Percentiles rank a stretch among this genome's conserved stretches.
These are phyloP conservation scores for Kobus ellipsiprymnus DNA, from an alignment of 2,113 vertebrate species.

Conservation along the genomic window DNA sequence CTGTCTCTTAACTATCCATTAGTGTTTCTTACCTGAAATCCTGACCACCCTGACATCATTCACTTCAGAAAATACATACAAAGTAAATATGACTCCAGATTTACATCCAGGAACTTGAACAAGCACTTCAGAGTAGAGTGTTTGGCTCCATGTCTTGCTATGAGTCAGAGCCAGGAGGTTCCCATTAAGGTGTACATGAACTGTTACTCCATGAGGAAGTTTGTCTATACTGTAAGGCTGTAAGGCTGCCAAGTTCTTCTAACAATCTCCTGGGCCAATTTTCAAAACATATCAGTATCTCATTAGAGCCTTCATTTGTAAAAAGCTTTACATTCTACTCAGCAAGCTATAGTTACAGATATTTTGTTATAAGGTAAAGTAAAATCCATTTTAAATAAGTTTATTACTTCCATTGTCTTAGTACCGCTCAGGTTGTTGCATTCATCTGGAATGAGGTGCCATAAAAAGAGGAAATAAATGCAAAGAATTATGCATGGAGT, in stretches of 20 bases:
- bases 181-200: conserved; percentile 71
- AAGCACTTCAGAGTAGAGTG: conserved; percentile 10
- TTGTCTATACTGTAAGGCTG: conserved; percentile 50
- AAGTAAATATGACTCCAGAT: conserved; percentile 39
- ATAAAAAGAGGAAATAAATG: conserved; percentile 41
- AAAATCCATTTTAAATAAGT: conserved; percentile 53
- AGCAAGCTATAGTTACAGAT: conserved; percentile 41
- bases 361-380: conserved; percentile 54
- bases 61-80: conserved; percentile 45
- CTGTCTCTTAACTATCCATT: not conserved
- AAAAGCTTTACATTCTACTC: conserved; percentile 42
- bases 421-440: conserved; percentile 39
- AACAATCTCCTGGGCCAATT: conserved; percentile 39
- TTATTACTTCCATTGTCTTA: conserved; percentile 59
- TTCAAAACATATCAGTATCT: conserved; percentile 70
- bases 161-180: conserved; percentile 68
- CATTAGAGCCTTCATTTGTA: conserved; percentile 51
- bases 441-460: conserved; percentile 67
- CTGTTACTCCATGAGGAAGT: conserved; percentile 41
- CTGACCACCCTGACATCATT: not conserved
- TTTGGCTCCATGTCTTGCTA: conserved; percentile 58
- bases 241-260: conserved; percentile 64
- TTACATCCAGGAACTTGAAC: conserved; percentile 40
- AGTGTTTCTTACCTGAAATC: not conserved
- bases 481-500: conserved; percentile 41